These are phyloP conservation scores for Desmophyllum pertusum DNA, from an alignment of 92 coral and sea anemone species.

Conservation along the genomic window DNA sequence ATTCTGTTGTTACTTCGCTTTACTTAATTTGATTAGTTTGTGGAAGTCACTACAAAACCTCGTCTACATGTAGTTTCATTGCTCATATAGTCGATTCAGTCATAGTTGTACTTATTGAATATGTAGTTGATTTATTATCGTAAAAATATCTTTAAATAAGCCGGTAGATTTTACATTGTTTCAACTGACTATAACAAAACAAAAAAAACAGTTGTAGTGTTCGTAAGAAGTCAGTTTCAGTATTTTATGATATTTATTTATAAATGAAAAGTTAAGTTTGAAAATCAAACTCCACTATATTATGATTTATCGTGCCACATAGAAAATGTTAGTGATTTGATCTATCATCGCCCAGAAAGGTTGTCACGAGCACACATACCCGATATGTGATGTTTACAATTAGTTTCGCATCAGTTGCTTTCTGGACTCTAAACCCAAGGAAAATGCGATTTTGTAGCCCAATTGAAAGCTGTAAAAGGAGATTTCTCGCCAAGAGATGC, in stretches of 20 bases:
- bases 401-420: too few relatives aligned
- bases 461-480: too few relatives aligned
- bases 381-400: too few relatives aligned
- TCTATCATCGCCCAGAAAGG: too few relatives aligned
- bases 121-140: background rate
- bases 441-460: too few relatives aligned
- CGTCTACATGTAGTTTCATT: background rate
- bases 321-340: too few relatives aligned
- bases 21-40: too few relatives aligned
- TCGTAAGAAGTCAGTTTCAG: background rate
- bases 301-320: background rate
- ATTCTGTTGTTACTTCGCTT: too few relatives aligned
- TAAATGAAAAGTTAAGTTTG: background rate
- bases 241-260: slow-evolving; percentile 3
- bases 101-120: background rate
- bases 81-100: background rate
- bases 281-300: background rate
- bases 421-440: too few relatives aligned
- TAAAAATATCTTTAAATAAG: background rate
- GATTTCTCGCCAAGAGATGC: too few relatives aligned
- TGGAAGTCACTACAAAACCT: too few relatives aligned
- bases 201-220: background rate
- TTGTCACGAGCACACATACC: too few relatives aligned
- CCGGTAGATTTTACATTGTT: background rate
- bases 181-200: background rate